Percentiles rank a stretch among this genome's conserved stretches.
Conservation (phyloP, 2,888 invertebrate genomes). For the Stegophylla sp. region DNA sequence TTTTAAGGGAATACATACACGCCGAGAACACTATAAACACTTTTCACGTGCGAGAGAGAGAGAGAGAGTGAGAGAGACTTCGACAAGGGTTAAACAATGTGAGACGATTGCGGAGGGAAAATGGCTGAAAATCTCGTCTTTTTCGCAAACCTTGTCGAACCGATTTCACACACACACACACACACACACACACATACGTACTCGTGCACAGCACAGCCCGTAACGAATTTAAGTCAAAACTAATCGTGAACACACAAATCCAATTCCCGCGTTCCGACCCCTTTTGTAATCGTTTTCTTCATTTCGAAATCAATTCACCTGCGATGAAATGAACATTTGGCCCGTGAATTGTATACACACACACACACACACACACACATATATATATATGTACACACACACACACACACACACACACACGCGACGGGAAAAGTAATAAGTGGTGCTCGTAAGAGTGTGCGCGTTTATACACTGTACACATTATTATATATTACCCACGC, state of each 20-base stretch:
- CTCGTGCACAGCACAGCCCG: background rate
- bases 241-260: conserved; percentile 47
- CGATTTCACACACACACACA: conserved; percentile 17
- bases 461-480: too few relatives aligned
- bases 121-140: conserved; percentile 53
- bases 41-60: background rate
- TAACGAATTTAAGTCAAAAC: conserved; percentile 57
- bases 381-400: too few relatives aligned
- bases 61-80: too few relatives aligned
- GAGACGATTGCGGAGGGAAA: background rate
- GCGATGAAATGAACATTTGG: conserved; percentile 35
- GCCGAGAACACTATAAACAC: too few relatives aligned
- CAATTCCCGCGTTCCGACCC: conserved; percentile 47
- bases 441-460: background rate
- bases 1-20: background rate
- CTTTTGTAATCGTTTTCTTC: conserved; percentile 43
- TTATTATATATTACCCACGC: too few relatives aligned
- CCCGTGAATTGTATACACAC: background rate
- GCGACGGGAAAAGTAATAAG: background rate
- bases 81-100: conserved; percentile 16
- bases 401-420: too few relatives aligned
- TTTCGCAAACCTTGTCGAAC: conserved; percentile 36
- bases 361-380: background rate
- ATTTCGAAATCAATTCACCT: conserved; percentile 50
- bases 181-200: background rate